Evolutionary conservation across 1,140 invertebrate species (phyloP).

Genomic region (Lethrus apterus): DNA sequence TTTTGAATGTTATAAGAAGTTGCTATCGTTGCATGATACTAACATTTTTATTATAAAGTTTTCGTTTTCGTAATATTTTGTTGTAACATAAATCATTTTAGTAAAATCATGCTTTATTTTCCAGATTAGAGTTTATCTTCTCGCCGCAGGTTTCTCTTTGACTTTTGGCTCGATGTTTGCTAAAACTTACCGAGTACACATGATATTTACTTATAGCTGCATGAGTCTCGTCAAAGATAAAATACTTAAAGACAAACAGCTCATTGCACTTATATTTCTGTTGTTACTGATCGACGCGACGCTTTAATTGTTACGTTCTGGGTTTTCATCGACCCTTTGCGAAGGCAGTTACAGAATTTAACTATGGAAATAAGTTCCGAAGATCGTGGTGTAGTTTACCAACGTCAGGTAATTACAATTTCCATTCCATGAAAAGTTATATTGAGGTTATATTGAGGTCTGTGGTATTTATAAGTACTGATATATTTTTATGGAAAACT

Average conservation of each 20-base stretch:
- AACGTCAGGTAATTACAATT: conserved; percentile 64
- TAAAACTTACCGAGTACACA: conserved; percentile 80
- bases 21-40: too few species aligned
- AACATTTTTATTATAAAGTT: not conserved
- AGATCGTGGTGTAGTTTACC: conserved; percentile 74
- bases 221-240: conserved; percentile 50
- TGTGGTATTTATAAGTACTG: too few species aligned
- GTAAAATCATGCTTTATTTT: conserved; percentile 32
- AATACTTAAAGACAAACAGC: conserved; percentile 74
- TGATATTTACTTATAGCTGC: conserved; percentile 61
- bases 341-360: conserved; percentile 73
- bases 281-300: conserved; percentile 72
- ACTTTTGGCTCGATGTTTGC: conserved; percentile 87
- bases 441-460: too few species aligned
- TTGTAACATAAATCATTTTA: not conserved
- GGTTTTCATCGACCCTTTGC: conserved; percentile 77
- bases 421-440: not conserved
- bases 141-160: conserved; percentile 80
- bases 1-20: too few species aligned
- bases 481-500: too few species aligned
- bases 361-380: conserved; percentile 68
- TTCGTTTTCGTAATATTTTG: not conserved
- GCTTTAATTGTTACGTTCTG: conserved; percentile 71
- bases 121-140: conserved; percentile 75
- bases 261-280: conserved; percentile 71